Percentiles rank a stretch among this genome's conserved stretches.
Conservation (phyloP, 2,797 vertebrate species). For the Perodicticus potto region DNA sequence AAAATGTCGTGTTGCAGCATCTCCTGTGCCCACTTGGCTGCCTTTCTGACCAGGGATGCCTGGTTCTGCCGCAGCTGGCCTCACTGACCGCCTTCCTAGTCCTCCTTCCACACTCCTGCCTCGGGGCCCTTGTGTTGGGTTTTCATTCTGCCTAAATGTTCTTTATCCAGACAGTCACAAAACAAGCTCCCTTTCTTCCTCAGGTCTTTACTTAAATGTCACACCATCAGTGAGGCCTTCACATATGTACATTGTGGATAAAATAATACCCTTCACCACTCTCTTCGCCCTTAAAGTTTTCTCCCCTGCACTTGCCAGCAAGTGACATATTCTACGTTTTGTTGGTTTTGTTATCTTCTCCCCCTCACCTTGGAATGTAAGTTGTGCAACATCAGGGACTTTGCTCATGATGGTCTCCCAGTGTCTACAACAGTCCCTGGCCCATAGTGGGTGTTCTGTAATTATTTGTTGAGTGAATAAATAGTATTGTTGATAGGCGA, state of each 20-base stretch:
- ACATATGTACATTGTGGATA: not conserved
- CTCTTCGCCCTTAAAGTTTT: not conserved
- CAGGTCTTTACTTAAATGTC: not conserved
- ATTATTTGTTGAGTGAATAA: constrained; percentile 34
- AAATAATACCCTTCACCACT: not conserved
- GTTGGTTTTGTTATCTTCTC: not conserved
- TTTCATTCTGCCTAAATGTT: not conserved
- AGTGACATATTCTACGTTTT: not conserved
- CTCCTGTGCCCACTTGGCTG: not conserved
- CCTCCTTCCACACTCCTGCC: not conserved
- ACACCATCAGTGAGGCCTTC: not conserved
- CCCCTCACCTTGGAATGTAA: not conserved
- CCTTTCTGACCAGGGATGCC: not conserved
- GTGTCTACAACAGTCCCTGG: not conserved
- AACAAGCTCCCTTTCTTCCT: not conserved
- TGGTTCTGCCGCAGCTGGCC: not conserved
- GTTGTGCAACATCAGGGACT: not conserved
- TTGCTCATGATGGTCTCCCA: not conserved
- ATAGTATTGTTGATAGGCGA: not conserved
- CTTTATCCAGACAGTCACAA: not conserved
- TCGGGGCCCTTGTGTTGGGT: not conserved
- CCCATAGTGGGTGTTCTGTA: not conserved
- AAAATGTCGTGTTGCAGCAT: not conserved
- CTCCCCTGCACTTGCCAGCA: not conserved
- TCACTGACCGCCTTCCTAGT: not conserved